phyloP scores from a whole-genome alignment of 2,888 invertebrate species.

The Agrotis segetum region DNA sequence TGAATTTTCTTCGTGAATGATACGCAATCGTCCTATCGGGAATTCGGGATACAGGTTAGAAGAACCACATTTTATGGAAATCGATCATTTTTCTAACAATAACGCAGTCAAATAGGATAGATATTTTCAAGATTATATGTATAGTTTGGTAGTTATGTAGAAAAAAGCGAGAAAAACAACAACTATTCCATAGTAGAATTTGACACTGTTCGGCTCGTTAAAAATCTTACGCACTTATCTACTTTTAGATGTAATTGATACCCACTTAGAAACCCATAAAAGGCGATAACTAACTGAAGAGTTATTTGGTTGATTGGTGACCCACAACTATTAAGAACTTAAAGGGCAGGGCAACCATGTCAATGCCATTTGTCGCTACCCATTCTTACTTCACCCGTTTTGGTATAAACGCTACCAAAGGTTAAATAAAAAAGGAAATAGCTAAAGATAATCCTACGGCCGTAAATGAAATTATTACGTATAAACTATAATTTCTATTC shows the following conservation, averaged over 20 bases:
- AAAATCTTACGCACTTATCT: background rate
- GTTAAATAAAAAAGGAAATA: slow-evolving; percentile 52
- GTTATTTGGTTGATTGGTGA: slow-evolving; percentile 51
- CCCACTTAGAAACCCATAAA: slow-evolving; percentile 1
- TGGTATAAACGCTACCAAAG: slow-evolving; percentile 51
- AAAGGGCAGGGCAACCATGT: slow-evolving; percentile 60
- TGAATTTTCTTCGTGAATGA: background rate
- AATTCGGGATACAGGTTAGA: background rate
- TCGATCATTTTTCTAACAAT: too few species aligned
- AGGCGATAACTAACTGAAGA: slow-evolving; percentile 18
- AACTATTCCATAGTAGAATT: background rate
- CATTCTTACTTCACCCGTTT: slow-evolving; percentile 42
- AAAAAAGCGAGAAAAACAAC: background rate
- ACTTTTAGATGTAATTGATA: slow-evolving; percentile 14
- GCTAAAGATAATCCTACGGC: slow-evolving; percentile 33
- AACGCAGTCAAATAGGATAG: too few species aligned
- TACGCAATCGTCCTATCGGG: background rate
- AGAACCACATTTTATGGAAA: background rate
- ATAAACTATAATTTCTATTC: slow-evolving; percentile 35
- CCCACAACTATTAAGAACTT: slow-evolving; percentile 46
- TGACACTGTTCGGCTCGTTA: background rate
- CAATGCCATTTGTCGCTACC: slow-evolving; percentile 57
- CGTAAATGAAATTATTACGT: slow-evolving; percentile 43
- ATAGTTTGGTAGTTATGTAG: background rate
- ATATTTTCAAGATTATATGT: background rate